A percentile compares a stretch with the other conserved stretches of the same genome.
These are phyloP conservation scores for Lanistes nyassanus DNA, from an alignment of 1,140 invertebrate genomes.

Conservation along the genomic window DNA sequence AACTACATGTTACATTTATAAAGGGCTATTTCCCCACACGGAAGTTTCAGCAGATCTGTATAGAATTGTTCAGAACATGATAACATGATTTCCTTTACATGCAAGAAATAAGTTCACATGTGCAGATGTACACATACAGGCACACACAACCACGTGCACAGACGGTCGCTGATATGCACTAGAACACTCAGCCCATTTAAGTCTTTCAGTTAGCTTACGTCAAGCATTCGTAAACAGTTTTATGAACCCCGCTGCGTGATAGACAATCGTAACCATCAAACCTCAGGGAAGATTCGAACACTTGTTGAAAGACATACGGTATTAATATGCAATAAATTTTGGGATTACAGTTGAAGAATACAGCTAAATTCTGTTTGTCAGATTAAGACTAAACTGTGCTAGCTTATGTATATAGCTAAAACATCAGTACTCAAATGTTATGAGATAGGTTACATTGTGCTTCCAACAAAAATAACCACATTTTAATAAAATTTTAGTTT, in stretches of 20 bases:
- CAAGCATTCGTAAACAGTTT: neutral
- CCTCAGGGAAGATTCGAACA: neutral
- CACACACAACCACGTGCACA: slow-evolving; percentile 11
- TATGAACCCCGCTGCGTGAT: neutral
- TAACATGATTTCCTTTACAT: too few species aligned
- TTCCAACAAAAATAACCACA: too few species aligned
- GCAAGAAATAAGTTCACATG: neutral
- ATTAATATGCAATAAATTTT: neutral
- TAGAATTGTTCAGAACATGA: too few species aligned
- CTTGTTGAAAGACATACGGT: neutral
- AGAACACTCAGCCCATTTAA: too few species aligned
- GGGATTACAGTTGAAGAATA: neutral
- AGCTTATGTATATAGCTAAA: too few species aligned
- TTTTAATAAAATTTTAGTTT: too few species aligned
- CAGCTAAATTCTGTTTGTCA: neutral
- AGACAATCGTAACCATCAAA: neutral
- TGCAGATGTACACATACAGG: neutral
- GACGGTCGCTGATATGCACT: neutral
- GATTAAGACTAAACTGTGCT: neutral
- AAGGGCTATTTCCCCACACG: too few species aligned
- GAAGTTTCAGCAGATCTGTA: too few species aligned
- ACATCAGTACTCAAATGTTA: too few species aligned
- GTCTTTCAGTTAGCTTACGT: too few species aligned
- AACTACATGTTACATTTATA: too few species aligned
- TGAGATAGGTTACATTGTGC: too few species aligned